phyloP scores from a whole-genome alignment of 2,797 vertebrate genomes.

The Lepus oiostolus region DNA sequence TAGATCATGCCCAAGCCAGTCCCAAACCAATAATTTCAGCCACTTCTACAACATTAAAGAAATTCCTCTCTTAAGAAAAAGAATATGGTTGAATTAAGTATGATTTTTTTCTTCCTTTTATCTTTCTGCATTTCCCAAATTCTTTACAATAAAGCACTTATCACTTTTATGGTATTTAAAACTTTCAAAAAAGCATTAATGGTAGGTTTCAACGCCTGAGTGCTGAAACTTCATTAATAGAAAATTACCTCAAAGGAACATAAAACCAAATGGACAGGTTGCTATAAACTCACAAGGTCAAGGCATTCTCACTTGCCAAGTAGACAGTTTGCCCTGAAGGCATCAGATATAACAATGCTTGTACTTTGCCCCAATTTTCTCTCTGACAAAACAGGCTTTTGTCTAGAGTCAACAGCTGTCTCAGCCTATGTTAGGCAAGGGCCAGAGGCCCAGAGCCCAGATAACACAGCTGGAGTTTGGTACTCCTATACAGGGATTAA shows the following conservation, averaged over 20 bases:
- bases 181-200: neutral
- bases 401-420: constrained; percentile 77
- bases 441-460: constrained; percentile 68
- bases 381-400: constrained; percentile 78
- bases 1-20: constrained; percentile 53
- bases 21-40: constrained; percentile 39
- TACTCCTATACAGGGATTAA: constrained; percentile 61
- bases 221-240: constrained; percentile 27
- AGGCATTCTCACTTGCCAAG: constrained; percentile 55
- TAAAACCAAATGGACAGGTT: constrained; percentile 45
- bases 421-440: constrained; percentile 51
- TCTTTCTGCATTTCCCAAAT: too few relatives aligned
- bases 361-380: constrained; percentile 68
- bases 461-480: constrained; percentile 69
- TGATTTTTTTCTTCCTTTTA: constrained; percentile 3
- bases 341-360: constrained; percentile 71
- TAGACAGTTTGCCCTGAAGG: constrained; percentile 63
- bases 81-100: neutral
- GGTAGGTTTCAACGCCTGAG: neutral
- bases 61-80: constrained; percentile 62
- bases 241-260: constrained; percentile 73
- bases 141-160: constrained; percentile 44
- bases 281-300: constrained; percentile 68
- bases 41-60: constrained; percentile 65
- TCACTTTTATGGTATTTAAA: constrained; percentile 45